Evolutionary conservation across 2,797 vertebrate genomes (phyloP), one percentile per base, ranked within the genome.

Genomic region (Scyliorhinus canicula): DNA sequence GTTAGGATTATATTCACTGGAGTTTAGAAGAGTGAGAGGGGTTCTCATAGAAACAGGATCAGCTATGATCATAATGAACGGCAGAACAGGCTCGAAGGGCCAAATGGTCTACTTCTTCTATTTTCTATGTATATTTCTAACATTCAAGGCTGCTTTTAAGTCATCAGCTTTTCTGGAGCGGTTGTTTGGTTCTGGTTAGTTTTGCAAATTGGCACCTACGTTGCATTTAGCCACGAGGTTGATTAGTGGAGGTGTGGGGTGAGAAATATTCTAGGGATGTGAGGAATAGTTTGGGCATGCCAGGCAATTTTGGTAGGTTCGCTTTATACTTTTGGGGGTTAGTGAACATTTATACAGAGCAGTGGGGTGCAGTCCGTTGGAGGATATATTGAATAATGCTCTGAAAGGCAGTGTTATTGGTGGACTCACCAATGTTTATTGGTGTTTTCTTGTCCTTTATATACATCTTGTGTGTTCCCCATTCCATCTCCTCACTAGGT

Each of bases 401-500:
- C 14, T 19, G 55, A 88, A 88, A 88, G 52, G 85, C 31, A n/a
- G 6, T 0, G 14, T 88, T n/a, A 88, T 57, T 57, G 31, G 52
- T n/a, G 16, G 52, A 57, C 28, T 88, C 14, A 57, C 35, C 9
- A n/a, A 16, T 57, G 52, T 88, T 57, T 57, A 16, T 52, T 88
- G 26, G 19, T 57, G 52, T 88, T 35, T 57, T 57, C 52, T 57
- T 91, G 35, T 65, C 40, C 35, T 91, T 57, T 65, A 40, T 57
- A 24, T 44, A 6, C 9, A 44, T 91, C 65, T 16, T 35, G 3
- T 65, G 88, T 86, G 35, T 77, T 77, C 71, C n/a, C 71, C 26
- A 63, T n/a, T 21, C 50, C 19, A 55, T 12, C 11, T 44, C 44
- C 69, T 95, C 84, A 95, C 2, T 96, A 99, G 99, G 96, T 96